Percentiles rank a stretch among this genome's conserved stretches.
phyloP scores from a whole-genome alignment of 2,888 invertebrate species.

The Herminia tarsipennalis region DNA sequence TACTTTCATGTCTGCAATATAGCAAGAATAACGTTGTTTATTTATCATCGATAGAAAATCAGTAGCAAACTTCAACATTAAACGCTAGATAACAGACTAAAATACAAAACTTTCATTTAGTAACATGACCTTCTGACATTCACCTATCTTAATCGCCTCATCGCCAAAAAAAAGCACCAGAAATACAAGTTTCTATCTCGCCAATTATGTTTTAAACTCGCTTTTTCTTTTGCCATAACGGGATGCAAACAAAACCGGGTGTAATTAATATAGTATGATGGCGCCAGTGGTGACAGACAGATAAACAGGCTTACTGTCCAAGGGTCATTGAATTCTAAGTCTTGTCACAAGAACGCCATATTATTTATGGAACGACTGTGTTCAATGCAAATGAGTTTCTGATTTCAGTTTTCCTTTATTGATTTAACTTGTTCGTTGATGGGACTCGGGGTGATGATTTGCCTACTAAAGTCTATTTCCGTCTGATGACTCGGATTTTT shows the following conservation, averaged over 20 bases:
- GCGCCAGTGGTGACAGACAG: constrained; percentile 46
- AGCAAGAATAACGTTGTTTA: too few relatives aligned
- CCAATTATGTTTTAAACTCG: neutral
- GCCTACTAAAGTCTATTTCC: too few relatives aligned
- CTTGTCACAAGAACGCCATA: constrained; percentile 1
- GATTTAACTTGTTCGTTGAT: too few relatives aligned
- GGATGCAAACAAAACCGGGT: constrained; percentile 9
- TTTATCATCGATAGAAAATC: too few relatives aligned
- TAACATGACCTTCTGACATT: constrained; percentile 6
- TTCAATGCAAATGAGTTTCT: constrained; percentile 29
- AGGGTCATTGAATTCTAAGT: constrained; percentile 37
- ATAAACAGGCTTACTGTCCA: constrained; percentile 41
- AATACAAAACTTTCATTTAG: constrained; percentile 1
- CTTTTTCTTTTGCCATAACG: constrained; percentile 12
- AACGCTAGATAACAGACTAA: too few relatives aligned
- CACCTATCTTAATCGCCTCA: neutral
- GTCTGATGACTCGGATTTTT: too few relatives aligned
- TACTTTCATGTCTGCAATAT: too few relatives aligned
- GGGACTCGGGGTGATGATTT: too few relatives aligned
- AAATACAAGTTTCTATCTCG: neutral
- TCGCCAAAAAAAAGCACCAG: neutral
- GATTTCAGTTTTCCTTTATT: constrained; percentile 7
- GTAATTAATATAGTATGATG: constrained; percentile 21
- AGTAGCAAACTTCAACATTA: too few relatives aligned
- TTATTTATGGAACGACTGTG: constrained; percentile 32